Conservation (phyloP, 2,113 vertebrate genomes). For the Orientallactaga bullata region DNA sequence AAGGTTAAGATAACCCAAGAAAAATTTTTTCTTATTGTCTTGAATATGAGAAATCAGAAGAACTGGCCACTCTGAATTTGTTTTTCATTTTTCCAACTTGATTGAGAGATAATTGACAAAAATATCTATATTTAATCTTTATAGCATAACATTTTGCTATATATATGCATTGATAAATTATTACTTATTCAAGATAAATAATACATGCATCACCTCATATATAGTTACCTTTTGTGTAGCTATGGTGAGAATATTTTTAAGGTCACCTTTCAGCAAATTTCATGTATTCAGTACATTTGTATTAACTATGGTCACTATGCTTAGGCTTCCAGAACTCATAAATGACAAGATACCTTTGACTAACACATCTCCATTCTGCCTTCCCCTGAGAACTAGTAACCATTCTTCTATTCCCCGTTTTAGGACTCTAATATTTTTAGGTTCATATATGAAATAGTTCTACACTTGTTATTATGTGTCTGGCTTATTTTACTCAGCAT, state of each 20-base stretch:
- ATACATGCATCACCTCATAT: not conserved
- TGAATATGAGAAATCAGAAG: not conserved
- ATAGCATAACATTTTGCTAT: not conserved
- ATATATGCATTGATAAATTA: not conserved
- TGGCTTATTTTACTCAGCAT: not conserved
- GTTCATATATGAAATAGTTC: not conserved
- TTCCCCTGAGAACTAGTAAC: not conserved
- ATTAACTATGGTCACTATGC: not conserved
- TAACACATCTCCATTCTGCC: not conserved
- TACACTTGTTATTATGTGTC: not conserved
- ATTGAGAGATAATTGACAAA: not conserved
- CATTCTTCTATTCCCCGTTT: not conserved
- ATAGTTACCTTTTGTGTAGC: not conserved
- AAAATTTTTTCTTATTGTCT: not conserved
- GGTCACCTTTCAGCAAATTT: not conserved
- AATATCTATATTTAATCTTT: not conserved
- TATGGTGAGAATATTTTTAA: not conserved
- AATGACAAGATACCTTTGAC: not conserved
- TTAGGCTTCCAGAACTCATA: not conserved
- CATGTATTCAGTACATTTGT: not conserved
- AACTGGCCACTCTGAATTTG: conserved; percentile 6
- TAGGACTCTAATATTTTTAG: not conserved
- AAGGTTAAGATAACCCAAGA: not conserved
- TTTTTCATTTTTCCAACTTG: not conserved
- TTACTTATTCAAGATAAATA: not conserved